Percentiles rank a stretch among this genome's conserved stretches.
phyloP scores from a whole-genome alignment of 2,888 invertebrate species.

The Chromoteleia sp. region DNA sequence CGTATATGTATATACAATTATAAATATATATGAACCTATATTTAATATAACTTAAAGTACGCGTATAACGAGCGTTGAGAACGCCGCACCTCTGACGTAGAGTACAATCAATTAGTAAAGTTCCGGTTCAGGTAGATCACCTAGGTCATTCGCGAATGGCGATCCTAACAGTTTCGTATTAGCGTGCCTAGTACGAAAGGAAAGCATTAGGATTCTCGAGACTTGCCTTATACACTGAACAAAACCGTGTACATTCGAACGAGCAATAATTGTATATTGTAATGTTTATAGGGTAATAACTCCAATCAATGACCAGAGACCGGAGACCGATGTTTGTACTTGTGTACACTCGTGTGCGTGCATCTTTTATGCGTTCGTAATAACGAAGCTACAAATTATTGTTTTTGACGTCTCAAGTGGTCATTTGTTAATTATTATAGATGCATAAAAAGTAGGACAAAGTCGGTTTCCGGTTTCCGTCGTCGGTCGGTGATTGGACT shows the following conservation, averaged over 20 bases:
- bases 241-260: slow-evolving; percentile 32
- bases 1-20: slow-evolving; percentile 42
- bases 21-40: slow-evolving; percentile 22
- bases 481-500: too few relatives aligned
- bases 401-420: too few relatives aligned
- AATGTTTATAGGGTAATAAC: not conserved
- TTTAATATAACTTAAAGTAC: slow-evolving; percentile 43
- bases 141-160: slow-evolving; percentile 62
- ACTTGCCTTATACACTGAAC: slow-evolving; percentile 63
- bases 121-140: slow-evolving; percentile 79
- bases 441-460: too few relatives aligned
- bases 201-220: slow-evolving; percentile 47
- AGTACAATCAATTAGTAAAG: slow-evolving; percentile 83
- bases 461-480: too few relatives aligned
- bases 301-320: too few relatives aligned
- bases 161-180: slow-evolving; percentile 43
- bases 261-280: slow-evolving; percentile 30
- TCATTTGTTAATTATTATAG: too few relatives aligned
- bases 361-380: too few relatives aligned
- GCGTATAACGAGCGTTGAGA: slow-evolving; percentile 68
- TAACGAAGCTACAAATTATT: too few relatives aligned
- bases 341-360: too few relatives aligned
- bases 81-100: slow-evolving; percentile 81
- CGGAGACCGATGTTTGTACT: too few relatives aligned
- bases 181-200: slow-evolving; percentile 5